These are phyloP conservation scores for Drosophila guanche DNA, from an alignment of 1,140 invertebrate species.

Conservation along the genomic window DNA sequence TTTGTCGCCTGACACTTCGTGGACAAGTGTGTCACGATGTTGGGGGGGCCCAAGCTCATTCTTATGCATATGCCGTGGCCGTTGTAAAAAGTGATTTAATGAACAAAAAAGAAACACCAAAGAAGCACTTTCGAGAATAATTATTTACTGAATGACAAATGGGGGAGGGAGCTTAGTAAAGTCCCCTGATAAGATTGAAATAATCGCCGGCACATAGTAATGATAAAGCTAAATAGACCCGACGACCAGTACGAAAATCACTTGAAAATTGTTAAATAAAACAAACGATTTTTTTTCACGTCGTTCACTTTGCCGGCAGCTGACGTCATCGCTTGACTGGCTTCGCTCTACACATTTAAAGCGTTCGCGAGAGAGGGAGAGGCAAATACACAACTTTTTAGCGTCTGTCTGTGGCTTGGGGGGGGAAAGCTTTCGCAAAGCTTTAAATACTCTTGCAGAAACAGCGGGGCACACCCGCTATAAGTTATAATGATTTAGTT, in stretches of 20 bases:
- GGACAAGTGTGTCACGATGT: slow-evolving; percentile 44
- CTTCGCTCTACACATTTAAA: too few species aligned
- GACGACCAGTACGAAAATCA: slow-evolving; percentile 26
- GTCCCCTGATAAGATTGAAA: slow-evolving; percentile 63
- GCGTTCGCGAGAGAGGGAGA: too few species aligned
- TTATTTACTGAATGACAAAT: slow-evolving; percentile 40
- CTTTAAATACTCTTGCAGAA: too few species aligned
- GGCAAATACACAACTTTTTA: not conserved
- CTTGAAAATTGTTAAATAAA: slow-evolving; percentile 33
- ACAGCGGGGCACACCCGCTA: too few species aligned
- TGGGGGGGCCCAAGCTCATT: too few species aligned
- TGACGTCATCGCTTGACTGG: slow-evolving; percentile 32
- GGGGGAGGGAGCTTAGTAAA: slow-evolving; percentile 18
- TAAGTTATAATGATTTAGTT: too few species aligned
- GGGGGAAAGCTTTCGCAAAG: not conserved
- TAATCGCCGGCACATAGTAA: slow-evolving; percentile 50
- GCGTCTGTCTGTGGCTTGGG: not conserved
- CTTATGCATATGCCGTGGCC: slow-evolving; percentile 43
- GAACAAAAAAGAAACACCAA: slow-evolving; percentile 25
- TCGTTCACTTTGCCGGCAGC: slow-evolving; percentile 31
- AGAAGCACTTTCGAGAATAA: not conserved
- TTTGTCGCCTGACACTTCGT: slow-evolving; percentile 45
- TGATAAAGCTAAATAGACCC: slow-evolving; percentile 5
- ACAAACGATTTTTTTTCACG: slow-evolving; percentile 27
- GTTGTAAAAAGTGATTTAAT: slow-evolving; percentile 24